Evolutionary conservation across 2,113 vertebrate species (phyloP).

Genomic region (Bubo bubo): DNA sequence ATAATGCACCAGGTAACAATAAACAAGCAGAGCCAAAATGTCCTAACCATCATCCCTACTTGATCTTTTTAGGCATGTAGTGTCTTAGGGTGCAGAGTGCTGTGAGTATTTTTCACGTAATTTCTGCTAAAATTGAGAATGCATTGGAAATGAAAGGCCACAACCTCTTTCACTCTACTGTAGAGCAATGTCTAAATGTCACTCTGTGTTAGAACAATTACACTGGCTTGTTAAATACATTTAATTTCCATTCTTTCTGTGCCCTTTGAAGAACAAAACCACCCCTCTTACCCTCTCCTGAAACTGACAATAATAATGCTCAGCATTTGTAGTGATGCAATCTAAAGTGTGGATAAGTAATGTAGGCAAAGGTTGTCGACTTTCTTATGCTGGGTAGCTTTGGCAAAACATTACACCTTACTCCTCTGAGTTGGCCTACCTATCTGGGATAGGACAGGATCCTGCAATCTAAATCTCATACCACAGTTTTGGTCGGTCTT

Average conservation of each 20-base stretch:
- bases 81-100: not conserved
- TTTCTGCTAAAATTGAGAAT: not conserved
- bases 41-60: not conserved
- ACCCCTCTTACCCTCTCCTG: not conserved
- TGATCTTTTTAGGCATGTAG: not conserved
- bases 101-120: not conserved
- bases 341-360: not conserved
- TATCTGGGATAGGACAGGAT: not conserved
- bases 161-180: not conserved
- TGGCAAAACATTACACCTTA: not conserved
- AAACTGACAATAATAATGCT: not conserved
- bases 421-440: not conserved
- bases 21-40: not conserved
- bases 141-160: not conserved
- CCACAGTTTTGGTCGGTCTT: not conserved
- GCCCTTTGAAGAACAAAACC: not conserved
- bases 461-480: not conserved
- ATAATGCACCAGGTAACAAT: conserved; percentile 64
- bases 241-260: not conserved
- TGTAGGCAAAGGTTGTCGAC: not conserved
- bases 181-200: not conserved
- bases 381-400: not conserved
- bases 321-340: not conserved
- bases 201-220: not conserved
- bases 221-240: not conserved